A percentile compares a stretch with the other conserved stretches of the same genome.
phyloP scores from a whole-genome alignment of 2,888 invertebrate genomes.

The Tuberolachnus salignus region DNA sequence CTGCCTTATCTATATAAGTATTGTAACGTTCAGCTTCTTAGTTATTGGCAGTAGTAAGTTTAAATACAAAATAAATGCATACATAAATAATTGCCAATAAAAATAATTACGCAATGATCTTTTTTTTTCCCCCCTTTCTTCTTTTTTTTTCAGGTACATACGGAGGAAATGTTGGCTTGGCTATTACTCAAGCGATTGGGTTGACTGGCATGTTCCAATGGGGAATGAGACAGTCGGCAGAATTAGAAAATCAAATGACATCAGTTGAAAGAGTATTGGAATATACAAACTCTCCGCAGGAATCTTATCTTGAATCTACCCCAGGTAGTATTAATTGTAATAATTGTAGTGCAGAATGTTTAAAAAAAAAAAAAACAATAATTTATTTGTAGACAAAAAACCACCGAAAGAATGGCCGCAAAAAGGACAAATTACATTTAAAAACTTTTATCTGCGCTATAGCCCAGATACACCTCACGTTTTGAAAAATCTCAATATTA shows the following conservation, averaged over 20 bases:
- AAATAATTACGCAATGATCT: background rate
- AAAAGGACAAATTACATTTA: slow-evolving; percentile 73
- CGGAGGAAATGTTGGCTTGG: too few species aligned
- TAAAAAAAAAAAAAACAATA: background rate
- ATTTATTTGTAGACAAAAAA: slow-evolving; percentile 21
- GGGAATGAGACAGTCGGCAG: too few species aligned
- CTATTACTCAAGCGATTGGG: too few species aligned
- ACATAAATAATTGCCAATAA: background rate
- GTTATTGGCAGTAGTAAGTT: slow-evolving; percentile 62
- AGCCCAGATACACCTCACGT: slow-evolving; percentile 74
- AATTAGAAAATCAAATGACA: too few species aligned
- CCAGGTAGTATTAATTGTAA: too few species aligned
- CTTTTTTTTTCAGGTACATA: too few species aligned
- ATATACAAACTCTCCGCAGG: too few species aligned
- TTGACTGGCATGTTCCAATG: too few species aligned
- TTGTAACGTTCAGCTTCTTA: slow-evolving; percentile 86
- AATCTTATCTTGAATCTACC: too few species aligned
- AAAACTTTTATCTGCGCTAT: slow-evolving; percentile 75
- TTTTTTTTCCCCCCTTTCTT: too few species aligned
- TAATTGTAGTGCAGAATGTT: too few species aligned
- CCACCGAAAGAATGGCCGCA: slow-evolving; percentile 75
- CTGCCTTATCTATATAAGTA: slow-evolving; percentile 82
- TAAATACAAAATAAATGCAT: background rate
- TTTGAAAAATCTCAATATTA: slow-evolving; percentile 73
- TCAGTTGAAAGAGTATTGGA: too few species aligned